Evolutionary conservation across 2,888 invertebrate genomes (phyloP).

Genomic region (Cryptocheilus praepositus): DNA sequence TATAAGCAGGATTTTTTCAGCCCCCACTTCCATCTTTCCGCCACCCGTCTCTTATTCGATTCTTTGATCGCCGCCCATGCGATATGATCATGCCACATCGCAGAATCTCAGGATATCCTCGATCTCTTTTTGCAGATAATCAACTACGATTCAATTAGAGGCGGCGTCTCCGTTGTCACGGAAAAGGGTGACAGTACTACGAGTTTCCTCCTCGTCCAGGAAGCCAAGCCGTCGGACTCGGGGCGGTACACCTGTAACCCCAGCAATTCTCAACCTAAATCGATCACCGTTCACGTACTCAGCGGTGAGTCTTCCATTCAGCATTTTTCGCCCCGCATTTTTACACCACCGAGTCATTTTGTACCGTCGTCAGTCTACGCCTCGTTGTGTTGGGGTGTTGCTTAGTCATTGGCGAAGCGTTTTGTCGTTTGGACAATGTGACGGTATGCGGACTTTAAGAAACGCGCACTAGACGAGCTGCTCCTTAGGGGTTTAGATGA

Average conservation of each 20-base stretch:
- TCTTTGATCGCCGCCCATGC: background rate
- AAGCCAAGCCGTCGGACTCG: conserved; percentile 90
- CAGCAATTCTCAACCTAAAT: conserved; percentile 93
- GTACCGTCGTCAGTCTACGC: too few species aligned
- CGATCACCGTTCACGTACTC: conserved; percentile 93
- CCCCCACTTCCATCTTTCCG: too few species aligned
- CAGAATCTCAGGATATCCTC: conserved; percentile 21
- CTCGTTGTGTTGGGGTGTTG: too few species aligned
- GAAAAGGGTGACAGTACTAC: conserved; percentile 94
- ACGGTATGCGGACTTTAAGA: too few species aligned
- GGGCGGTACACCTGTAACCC: conserved; percentile 96
- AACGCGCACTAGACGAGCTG: too few species aligned
- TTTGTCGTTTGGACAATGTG: too few species aligned
- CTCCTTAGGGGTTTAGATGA: too few species aligned
- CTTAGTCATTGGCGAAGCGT: too few species aligned
- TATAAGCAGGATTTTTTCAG: too few species aligned
- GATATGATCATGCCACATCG: background rate
- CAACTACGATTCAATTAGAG: conserved; percentile 93
- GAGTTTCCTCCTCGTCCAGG: conserved; percentile 92
- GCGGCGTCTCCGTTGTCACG: conserved; percentile 93
- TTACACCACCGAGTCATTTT: background rate
- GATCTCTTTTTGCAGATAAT: conserved; percentile 83
- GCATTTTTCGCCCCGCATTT: background rate
- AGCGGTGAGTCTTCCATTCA: conserved; percentile 83
- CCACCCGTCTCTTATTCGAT: background rate